Evolutionary conservation across 1,140 invertebrate species (phyloP).

Genomic region (Zaprionus gabonicus): DNA sequence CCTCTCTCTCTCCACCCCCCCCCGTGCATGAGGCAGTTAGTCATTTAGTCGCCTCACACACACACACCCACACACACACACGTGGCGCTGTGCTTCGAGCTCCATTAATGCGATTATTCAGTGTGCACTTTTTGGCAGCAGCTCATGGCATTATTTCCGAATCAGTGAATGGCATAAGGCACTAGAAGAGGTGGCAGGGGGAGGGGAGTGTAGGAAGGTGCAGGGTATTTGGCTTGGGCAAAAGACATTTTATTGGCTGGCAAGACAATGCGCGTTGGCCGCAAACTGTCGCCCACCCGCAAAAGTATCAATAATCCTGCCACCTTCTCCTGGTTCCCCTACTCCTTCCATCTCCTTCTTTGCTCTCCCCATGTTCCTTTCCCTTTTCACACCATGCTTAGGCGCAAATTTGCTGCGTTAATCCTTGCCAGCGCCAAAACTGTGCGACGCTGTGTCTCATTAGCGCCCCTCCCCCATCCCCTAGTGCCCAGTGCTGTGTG

Average conservation of each 20-base stretch:
- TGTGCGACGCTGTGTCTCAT: conserved; percentile 65
- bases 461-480: conserved; percentile 48
- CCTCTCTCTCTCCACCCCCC: conserved; percentile 14
- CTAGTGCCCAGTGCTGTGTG: conserved; percentile 36
- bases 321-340: background rate
- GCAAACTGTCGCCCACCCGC: conserved; percentile 15
- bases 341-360: background rate
- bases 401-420: conserved; percentile 73
- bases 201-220: background rate
- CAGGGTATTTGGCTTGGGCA: background rate
- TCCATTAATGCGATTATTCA: conserved; percentile 81
- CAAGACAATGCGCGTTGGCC: conserved; percentile 55
- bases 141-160: conserved; percentile 83
- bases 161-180: conserved; percentile 79
- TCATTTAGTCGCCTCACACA: conserved; percentile 63
- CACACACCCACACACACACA: conserved; percentile 66
- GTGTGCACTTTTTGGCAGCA: conserved; percentile 74
- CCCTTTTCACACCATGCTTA: conserved; percentile 74
- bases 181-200: background rate
- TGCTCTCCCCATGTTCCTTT: background rate
- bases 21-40: conserved; percentile 22
- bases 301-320: conserved; percentile 56
- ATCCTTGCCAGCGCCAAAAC: conserved; percentile 49
- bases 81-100: conserved; percentile 51
- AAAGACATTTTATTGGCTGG: conserved; percentile 79